These are phyloP conservation scores for Nansenia antarctica DNA, from an alignment of 2,113 vertebrate species.

Conservation along the genomic window DNA sequence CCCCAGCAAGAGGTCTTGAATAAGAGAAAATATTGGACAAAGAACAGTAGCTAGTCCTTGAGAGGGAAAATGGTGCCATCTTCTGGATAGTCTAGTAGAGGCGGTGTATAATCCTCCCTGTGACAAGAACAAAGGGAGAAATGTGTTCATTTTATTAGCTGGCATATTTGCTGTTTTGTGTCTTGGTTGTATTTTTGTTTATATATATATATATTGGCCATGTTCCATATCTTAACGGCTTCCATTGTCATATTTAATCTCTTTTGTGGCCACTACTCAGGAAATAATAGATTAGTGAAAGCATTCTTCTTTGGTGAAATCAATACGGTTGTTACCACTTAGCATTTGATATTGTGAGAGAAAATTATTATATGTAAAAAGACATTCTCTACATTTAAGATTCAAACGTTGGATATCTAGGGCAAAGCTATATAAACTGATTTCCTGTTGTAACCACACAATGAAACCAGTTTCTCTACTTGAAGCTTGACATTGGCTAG, in stretches of 20 bases:
- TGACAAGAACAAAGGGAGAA: neutral
- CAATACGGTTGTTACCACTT: too few relatives aligned
- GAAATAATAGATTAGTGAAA: too few relatives aligned
- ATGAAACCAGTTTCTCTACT: too few relatives aligned
- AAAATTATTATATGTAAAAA: too few relatives aligned
- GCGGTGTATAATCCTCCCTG: neutral
- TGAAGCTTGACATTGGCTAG: too few relatives aligned
- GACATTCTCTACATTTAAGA: too few relatives aligned
- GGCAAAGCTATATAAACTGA: too few relatives aligned
- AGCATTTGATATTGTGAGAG: too few relatives aligned
- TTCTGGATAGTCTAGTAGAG: slow-evolving; percentile 15
- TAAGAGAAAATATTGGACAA: slow-evolving; percentile 1
- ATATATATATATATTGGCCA: neutral
- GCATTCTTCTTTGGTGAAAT: too few relatives aligned
- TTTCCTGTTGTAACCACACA: too few relatives aligned
- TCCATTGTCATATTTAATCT: neutral
- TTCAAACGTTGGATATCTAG: too few relatives aligned
- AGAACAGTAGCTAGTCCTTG: neutral
- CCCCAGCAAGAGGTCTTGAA: slow-evolving; percentile 11
- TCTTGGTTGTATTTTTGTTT: neutral
- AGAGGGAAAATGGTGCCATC: slow-evolving; percentile 3
- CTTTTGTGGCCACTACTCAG: neutral
- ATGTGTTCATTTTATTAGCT: neutral
- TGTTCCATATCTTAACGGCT: neutral
- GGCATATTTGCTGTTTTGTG: neutral